Conservation (phyloP, 1,140 invertebrate genomes). For the Drosophila cardini region DNA sequence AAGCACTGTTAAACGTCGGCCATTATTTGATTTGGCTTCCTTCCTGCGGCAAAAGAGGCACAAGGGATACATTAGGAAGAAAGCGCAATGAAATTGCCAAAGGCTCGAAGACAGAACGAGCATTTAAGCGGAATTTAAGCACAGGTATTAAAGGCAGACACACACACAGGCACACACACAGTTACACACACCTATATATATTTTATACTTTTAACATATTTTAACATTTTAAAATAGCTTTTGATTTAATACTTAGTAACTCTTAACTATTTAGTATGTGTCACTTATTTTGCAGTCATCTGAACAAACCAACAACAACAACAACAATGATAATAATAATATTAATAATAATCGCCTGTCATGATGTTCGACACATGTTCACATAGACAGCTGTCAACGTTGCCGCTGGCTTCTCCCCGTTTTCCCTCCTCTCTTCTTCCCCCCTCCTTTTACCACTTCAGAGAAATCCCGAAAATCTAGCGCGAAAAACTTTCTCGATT, state of each 20-base stretch:
- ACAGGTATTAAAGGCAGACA: constrained; percentile 1
- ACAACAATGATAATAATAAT: constrained; percentile 23
- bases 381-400: constrained; percentile 67
- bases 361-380: constrained; percentile 45
- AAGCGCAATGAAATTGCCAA: constrained; percentile 20
- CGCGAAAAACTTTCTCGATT: constrained; percentile 40
- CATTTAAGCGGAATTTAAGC: constrained; percentile 9
- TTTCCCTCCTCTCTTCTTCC: not conserved
- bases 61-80: constrained; percentile 52
- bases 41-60: constrained; percentile 49
- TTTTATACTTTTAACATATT: not conserved
- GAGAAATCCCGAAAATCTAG: not conserved
- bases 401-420: constrained; percentile 39
- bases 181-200: not conserved
- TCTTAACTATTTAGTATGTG: not conserved
- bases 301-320: constrained; percentile 28
- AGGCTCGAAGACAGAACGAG: not conserved
- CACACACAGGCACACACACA: too few relatives aligned
- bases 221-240: not conserved
- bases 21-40: constrained; percentile 69
- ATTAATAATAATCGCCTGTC: constrained; percentile 49
- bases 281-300: constrained; percentile 11
- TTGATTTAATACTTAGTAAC: not conserved
- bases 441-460: not conserved
- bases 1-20: constrained; percentile 61